Percentiles rank a stretch among this genome's conserved stretches.
phyloP scores from a whole-genome alignment of 2,797 vertebrate genomes.

The Sciurus carolinensis region DNA sequence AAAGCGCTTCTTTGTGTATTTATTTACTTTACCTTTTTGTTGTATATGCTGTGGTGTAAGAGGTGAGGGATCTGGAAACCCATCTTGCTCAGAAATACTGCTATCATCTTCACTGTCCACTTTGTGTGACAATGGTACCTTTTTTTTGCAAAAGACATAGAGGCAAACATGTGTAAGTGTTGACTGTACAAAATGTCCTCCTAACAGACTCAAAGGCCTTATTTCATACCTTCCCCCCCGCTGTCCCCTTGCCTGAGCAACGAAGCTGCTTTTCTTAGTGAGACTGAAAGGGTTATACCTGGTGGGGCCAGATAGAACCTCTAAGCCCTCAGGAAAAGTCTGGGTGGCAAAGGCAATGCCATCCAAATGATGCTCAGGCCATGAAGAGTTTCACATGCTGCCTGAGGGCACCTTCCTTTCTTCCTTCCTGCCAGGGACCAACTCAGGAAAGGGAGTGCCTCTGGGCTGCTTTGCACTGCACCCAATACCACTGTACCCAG shows the following conservation, averaged over 20 bases:
- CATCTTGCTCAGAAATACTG: constrained; percentile 63
- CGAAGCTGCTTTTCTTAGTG: background rate
- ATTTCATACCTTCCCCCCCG: background rate
- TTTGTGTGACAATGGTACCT: constrained; percentile 43
- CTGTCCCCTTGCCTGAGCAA: background rate
- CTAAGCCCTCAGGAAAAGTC: background rate
- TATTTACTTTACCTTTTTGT: constrained; percentile 84
- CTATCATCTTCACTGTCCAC: constrained; percentile 71
- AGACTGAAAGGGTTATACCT: background rate
- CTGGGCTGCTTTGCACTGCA: background rate
- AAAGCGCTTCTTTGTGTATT: background rate
- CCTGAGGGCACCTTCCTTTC: too few species aligned
- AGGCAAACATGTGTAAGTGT: background rate
- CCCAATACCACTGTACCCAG: accelerated
- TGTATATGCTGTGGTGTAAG: background rate
- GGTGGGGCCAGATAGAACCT: background rate
- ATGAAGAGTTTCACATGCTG: accelerated
- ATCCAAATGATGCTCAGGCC: background rate
- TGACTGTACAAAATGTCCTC: background rate
- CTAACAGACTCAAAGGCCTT: background rate
- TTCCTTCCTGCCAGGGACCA: background rate
- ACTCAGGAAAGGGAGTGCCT: background rate
- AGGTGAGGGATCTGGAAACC: constrained; percentile 46
- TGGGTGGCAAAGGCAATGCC: background rate
- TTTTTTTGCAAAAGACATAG: constrained; percentile 71